Evolutionary conservation across 1,140 invertebrate species (phyloP).

Genomic region (Drosophila pseudoananassae): DNA sequence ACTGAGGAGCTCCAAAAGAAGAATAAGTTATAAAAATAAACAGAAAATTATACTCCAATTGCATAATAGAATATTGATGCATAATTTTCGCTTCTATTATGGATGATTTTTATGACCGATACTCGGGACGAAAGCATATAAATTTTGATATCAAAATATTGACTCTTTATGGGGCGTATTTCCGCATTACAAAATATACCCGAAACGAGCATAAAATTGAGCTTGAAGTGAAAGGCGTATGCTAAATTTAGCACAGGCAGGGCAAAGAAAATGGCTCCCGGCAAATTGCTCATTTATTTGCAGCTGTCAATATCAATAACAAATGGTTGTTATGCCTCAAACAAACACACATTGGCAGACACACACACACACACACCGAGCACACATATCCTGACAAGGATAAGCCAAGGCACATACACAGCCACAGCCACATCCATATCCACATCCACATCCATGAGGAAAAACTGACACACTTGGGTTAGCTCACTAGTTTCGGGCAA

Average conservation of each 20-base stretch:
- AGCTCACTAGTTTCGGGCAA: constrained; percentile 45
- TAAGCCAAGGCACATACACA: neutral
- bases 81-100: neutral
- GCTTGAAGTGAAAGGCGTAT: constrained; percentile 29
- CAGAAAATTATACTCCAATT: constrained; percentile 2
- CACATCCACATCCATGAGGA: neutral
- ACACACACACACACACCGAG: neutral
- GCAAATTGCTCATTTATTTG: constrained; percentile 82
- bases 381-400: neutral
- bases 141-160: constrained; percentile 34
- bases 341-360: constrained; percentile 47
- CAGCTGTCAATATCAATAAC: constrained; percentile 83
- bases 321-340: constrained; percentile 78
- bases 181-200: constrained; percentile 29
- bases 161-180: constrained; percentile 30
- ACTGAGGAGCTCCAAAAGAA: neutral
- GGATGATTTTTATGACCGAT: neutral
- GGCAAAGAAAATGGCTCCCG: constrained; percentile 45
- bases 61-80: neutral
- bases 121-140: constrained; percentile 6
- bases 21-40: neutral
- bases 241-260: constrained; percentile 65
- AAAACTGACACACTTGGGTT: constrained; percentile 17
- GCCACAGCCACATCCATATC: too few species aligned
- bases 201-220: constrained; percentile 28